These are phyloP conservation scores for Meiosimyza decipiens DNA, from an alignment of 2,888 invertebrate genomes.

Conservation along the genomic window DNA sequence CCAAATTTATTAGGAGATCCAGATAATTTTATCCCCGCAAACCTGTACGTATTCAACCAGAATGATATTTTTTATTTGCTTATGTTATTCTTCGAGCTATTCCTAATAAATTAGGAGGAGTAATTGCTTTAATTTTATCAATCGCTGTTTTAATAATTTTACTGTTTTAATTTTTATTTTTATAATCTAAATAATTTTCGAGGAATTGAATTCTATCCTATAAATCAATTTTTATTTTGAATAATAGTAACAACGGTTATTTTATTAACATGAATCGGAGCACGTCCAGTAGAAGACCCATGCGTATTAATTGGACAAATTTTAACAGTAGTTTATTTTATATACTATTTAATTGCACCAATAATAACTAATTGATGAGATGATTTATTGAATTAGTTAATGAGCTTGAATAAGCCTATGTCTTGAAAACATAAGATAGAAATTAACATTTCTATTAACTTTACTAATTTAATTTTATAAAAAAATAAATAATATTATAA, in stretches of 20 bases:
- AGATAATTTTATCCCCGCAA: slow-evolving; percentile 76
- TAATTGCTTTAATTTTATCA: slow-evolving; percentile 69
- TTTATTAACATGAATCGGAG: slow-evolving; percentile 79
- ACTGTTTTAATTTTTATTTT: too few species aligned
- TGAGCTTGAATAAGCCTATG: slow-evolving; percentile 76
- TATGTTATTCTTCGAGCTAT: slow-evolving; percentile 84
- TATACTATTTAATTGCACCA: slow-evolving; percentile 71
- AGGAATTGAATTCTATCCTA: slow-evolving; percentile 72
- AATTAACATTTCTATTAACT: slow-evolving; percentile 72
- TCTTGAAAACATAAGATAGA: slow-evolving; percentile 79
- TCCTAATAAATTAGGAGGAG: slow-evolving; percentile 83
- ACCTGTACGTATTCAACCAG: slow-evolving; percentile 82
- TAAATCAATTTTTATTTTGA: slow-evolving; percentile 74
- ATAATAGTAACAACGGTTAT: slow-evolving; percentile 69
- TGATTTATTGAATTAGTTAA: slow-evolving; percentile 69
- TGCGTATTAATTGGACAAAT: slow-evolving; percentile 74
- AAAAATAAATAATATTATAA: slow-evolving; percentile 63
- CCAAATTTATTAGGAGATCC: slow-evolving; percentile 76
- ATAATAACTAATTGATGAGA: slow-evolving; percentile 70
- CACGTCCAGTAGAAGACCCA: slow-evolving; percentile 75
- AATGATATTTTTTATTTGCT: slow-evolving; percentile 87
- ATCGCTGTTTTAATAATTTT: slow-evolving; percentile 76
- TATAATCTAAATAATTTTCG: slow-evolving; percentile 70
- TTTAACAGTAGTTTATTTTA: slow-evolving; percentile 72
- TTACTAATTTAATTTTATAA: slow-evolving; percentile 67